Base-by-base conservation (phyloP, 2,113 vertebrate genomes). In the Ceyx margarethae region DNA sequence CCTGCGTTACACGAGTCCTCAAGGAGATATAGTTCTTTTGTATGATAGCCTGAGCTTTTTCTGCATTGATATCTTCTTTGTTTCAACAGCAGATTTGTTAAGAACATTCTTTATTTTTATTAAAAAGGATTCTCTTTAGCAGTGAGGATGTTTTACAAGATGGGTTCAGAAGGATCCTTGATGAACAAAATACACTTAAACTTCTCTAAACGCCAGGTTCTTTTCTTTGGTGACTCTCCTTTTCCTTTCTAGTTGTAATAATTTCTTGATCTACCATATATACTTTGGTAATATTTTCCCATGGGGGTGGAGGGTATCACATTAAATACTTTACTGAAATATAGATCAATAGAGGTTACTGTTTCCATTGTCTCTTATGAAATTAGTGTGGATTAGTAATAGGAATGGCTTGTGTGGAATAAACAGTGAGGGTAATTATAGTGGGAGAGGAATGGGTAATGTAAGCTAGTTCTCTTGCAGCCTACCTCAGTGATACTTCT, bases 401-500 rank as follows among this genome's bases (percentile, higher is more conserved):
- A 67, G 78, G 54, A 92, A 40, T 35, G 46, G 21, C 22, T 74
- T 67, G 33, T 72, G 66, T 53, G 74, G 48, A 76, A 53, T 85
- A 93, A 95, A 61, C 45, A 93, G 22, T 25, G 66, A 57, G 51
- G 16, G n/a, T 81, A 83, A 86, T 92, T 86, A 65, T 46, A 60
- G 53, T 23, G 66, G 23, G 40, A 94, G 43, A 85, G 86, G 25
- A 60, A 81, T 75, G 20, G 6, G 19, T n/a, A 64, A 56, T 3
- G 15, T 33, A 51, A 75, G 51, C 14, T 42, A 65, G 25, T 26
- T 85, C 23, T 75, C 15, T 40, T 48, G 64, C 35, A 72, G 7
- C n/a, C 54, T 51, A 12, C 8, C n/a, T 37, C 13, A 23, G 50
- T 73, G n/a, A 65, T 23, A 22, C 72, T 71, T 81, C 46, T 31